Evolutionary conservation across 1,140 invertebrate species (phyloP), one percentile per base, ranked within the genome.

Genomic region (Leptinotarsa texana): DNA sequence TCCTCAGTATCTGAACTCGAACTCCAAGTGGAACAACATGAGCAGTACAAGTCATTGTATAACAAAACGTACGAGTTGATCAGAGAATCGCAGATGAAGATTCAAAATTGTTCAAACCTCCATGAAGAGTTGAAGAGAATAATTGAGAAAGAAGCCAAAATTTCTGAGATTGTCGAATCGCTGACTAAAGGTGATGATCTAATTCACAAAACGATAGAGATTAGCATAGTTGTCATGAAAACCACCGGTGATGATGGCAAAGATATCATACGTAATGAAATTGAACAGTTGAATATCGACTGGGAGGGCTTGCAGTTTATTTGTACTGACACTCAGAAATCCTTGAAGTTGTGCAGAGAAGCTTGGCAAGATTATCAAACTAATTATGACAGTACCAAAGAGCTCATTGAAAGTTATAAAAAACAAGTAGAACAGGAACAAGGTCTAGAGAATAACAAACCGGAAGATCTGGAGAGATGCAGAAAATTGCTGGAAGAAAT

Each of bases 11-110:
- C 79, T 13, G 79, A 90, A 79, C 85, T 96, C 42, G 93, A 96
- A 83, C 88, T 91, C 49, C 93, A 97, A 87, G 95, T 97, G 0
- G 92, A 92, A 74, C 91, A 93, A 73, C 95, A 98, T 79, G 95
- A 97, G 79, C 90, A 92, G 77, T 97, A 96, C 84, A 93, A 94
- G 80, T 90, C 91, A 79, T 90, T 91, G 0, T 94, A 93, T 77
- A 92, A 93, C 75, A 92, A 92, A 79, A 92, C 95, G 77, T 90
- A 92, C 65, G 95, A 97, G 77, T 97, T 94, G 94, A 88, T 98
- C n/a, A 89, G 94, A 61, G 93, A 92, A 78, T 91, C 92, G 4
- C 92, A 94, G 82, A 89, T 95, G 18, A 91, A 94, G 74, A 89
- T 96, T 42, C 95, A 97, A 82, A 92, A 95, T 77, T 93, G 94